Base-by-base conservation (phyloP, 2,113 vertebrate species). In the Coptodon rendalli region DNA sequence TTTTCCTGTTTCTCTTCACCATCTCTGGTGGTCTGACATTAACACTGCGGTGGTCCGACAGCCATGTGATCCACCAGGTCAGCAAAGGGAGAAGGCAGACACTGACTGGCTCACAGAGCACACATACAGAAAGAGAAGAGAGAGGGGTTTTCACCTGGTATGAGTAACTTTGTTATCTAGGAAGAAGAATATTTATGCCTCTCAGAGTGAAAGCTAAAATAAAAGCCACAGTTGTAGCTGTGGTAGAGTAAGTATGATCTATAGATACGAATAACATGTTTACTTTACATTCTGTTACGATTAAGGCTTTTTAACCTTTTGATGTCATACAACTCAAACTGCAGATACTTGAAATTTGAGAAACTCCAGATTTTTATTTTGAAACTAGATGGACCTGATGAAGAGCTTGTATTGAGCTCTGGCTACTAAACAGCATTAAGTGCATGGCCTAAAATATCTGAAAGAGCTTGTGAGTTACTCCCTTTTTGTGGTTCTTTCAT, bases 1-100 rank as follows among this genome's bases (percentile, higher is more conserved):
- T 24, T 8, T 2, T 3, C 38, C 14, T 10, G 34, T 68, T 63
- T 36, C 17, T 63, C 48, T 52, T 29, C 12, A 19, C n/a, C 87
- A 40, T 89, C 93, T 54, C 53, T 81, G 94, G 93, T 94, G 93
- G 92, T 93, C 92, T 85, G 88, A 88, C 52, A 76, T 92, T 88
- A 92, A 85, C 86, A 68, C 79, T 10, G 83, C 6, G 89, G 86
- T 84, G 91, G 91, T 92, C 90, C 81, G 36, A 82, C 56, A 78
- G 22, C 48, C 17, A 82, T 94, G 94, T 90, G 93, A 91, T 92
- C 91, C 83, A 57, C 50, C n/a, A 14, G 92, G 93, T 90, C 87
- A 79, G 54, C 40, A 11, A 22, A 17, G 80, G 83, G 6, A 50
- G 29, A 56, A 76, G 38, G 2, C 86, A 85, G 68, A 89, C 85